Evolutionary conservation across 2,113 vertebrate species (phyloP).

Genomic region (Rhinoptilus africanus): DNA sequence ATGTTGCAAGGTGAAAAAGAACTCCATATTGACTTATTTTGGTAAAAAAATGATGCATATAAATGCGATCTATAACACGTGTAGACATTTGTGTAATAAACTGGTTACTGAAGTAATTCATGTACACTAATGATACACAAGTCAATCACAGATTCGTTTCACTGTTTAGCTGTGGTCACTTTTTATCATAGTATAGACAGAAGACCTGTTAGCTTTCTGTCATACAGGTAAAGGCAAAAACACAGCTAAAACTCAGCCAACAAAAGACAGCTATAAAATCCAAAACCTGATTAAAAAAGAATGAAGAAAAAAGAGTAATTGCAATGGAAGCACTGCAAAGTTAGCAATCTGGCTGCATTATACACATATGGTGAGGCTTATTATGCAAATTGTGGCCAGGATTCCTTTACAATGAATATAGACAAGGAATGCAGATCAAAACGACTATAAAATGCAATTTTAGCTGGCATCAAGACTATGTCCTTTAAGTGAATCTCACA

Average conservation of each 20-base stretch:
- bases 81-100: slow-evolving; percentile 70
- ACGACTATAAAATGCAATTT: background rate
- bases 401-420: background rate
- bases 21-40: slow-evolving; percentile 48
- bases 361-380: background rate
- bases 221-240: slow-evolving; percentile 19
- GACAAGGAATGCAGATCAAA: background rate
- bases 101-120: slow-evolving; percentile 54
- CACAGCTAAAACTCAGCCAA: slow-evolving; percentile 44
- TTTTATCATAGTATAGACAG: slow-evolving; percentile 63
- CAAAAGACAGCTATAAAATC: background rate
- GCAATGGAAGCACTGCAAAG: background rate
- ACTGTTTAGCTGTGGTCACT: slow-evolving; percentile 64
- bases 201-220: slow-evolving; percentile 57
- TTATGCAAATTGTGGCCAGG: background rate
- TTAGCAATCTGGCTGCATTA: background rate
- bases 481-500: background rate
- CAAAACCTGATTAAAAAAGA: slow-evolving; percentile 37
- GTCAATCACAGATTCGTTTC: slow-evolving; percentile 67
- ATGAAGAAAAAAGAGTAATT: slow-evolving; percentile 36
- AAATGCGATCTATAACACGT: slow-evolving; percentile 70
- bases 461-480: background rate
- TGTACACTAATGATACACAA: slow-evolving; percentile 39
- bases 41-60: slow-evolving; percentile 54
- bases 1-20: slow-evolving; percentile 73